Percentiles rank a stretch among this genome's conserved stretches.
phyloP scores from a whole-genome alignment of 92 coral and sea anemone species.

The Zoanthus sociatus region DNA sequence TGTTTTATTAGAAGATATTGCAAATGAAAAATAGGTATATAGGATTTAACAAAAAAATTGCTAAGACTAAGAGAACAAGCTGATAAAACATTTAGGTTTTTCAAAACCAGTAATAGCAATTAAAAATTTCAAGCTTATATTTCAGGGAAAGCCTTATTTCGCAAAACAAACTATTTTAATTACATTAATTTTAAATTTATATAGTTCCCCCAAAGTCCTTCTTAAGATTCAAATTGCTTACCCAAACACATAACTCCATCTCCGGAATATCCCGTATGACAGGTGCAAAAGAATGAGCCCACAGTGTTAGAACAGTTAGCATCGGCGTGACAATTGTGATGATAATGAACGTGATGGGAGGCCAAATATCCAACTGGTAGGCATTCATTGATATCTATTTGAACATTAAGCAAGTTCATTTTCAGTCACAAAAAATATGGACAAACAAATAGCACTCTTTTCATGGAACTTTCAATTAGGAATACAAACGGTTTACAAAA shows the following conservation, averaged over 20 bases:
- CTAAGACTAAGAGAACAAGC: neutral
- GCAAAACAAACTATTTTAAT: neutral
- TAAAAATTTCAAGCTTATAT: no score
- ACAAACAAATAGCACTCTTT: neutral
- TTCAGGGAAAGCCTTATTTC: no score
- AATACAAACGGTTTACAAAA: no score
- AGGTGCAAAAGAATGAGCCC: conserved; percentile 92
- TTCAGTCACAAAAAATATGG: neutral
- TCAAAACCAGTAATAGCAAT: no score
- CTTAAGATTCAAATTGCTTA: conserved; percentile 13
- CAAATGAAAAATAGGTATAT: neutral
- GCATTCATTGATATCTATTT: conserved; percentile 73
- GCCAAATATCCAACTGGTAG: conserved; percentile 48
- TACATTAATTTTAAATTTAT: neutral
- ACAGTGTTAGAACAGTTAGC: conserved; percentile 87
- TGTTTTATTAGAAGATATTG: neutral
- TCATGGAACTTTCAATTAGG: no score
- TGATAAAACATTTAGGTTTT: no score
- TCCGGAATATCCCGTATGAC: conserved; percentile 88
- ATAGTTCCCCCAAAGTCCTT: neutral
- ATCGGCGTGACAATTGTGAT: conserved; percentile 83
- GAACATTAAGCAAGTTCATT: neutral
- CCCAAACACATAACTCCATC: conserved; percentile 81
- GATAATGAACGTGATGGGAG: conserved; percentile 61
- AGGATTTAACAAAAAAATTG: neutral